Percentiles rank a stretch among this genome's conserved stretches.
These are phyloP conservation scores for Macrotrachela quadricornifera DNA, from an alignment of 1,140 invertebrate species.

Conservation along the genomic window DNA sequence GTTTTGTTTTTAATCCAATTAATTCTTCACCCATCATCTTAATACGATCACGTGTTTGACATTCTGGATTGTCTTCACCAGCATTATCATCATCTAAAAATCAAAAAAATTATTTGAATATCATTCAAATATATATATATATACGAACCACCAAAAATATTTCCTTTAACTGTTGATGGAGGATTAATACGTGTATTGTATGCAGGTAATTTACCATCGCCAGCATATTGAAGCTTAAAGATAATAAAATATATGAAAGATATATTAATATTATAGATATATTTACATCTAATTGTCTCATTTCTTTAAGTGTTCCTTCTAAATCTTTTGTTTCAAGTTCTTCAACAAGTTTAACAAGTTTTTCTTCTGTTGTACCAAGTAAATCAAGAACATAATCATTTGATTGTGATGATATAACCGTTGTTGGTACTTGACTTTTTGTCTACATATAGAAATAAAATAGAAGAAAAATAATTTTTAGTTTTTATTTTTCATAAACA, in stretches of 20 bases:
- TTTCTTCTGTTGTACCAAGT: constrained; percentile 27
- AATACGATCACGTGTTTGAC: background rate
- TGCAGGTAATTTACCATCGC: constrained; percentile 21
- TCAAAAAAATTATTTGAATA: background rate
- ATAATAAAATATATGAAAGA: background rate
- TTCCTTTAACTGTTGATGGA: constrained; percentile 20
- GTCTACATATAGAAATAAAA: constrained; percentile 11
- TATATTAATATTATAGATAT: no score
- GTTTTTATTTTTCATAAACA: constrained; percentile 10
- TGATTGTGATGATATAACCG: constrained; percentile 26
- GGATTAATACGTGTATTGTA: constrained; percentile 28
- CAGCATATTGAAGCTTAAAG: constrained; percentile 21
- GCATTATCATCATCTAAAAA: background rate
- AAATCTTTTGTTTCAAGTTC: constrained; percentile 24
- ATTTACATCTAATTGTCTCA: constrained; percentile 28
- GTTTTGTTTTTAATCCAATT: background rate
- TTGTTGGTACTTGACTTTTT: constrained; percentile 23
- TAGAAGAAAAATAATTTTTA: background rate
- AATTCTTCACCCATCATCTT: background rate
- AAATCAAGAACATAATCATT: constrained; percentile 30
- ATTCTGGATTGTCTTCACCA: no score
- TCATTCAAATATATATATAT: background rate
- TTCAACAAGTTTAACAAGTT: constrained; percentile 27
- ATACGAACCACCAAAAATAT: constrained; percentile 9
- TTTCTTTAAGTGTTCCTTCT: constrained; percentile 12